These are phyloP conservation scores for Exaiptasia diaphana DNA, from an alignment of 64 coral and sea anemone genomes.

Conservation along the genomic window DNA sequence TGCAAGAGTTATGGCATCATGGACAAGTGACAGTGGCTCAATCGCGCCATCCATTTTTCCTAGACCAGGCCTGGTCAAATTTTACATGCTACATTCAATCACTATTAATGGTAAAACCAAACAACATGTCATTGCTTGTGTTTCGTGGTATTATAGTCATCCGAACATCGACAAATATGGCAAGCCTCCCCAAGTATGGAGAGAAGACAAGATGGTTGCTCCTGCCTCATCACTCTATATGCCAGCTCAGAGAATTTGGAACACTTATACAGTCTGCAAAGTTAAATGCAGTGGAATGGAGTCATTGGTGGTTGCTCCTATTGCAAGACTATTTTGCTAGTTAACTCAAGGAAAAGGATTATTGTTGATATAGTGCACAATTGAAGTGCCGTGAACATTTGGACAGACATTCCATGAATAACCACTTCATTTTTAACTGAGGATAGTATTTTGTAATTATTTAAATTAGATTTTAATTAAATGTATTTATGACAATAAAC, in stretches of 20 bases:
- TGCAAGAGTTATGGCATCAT: constrained; percentile 32
- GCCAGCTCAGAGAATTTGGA: constrained; percentile 27
- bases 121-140: constrained; percentile 17
- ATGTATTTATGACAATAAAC: too few relatives aligned
- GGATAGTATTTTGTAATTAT: too few relatives aligned
- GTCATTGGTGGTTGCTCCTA: constrained; percentile 34
- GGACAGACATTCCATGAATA: too few relatives aligned
- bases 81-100: constrained; percentile 41
- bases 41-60: not conserved
- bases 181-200: constrained; percentile 29
- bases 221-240: constrained; percentile 35
- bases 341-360: too few relatives aligned
- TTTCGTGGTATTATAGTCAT: constrained; percentile 14
- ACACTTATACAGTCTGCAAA: constrained; percentile 23
- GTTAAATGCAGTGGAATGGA: constrained; percentile 13
- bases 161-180: not conserved
- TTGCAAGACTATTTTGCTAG: constrained; percentile 21
- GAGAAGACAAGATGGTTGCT: constrained; percentile 13
- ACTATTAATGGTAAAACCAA: not conserved
- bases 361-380: too few relatives aligned
- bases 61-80: constrained; percentile 28
- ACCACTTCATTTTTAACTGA: too few relatives aligned
- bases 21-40: constrained; percentile 17
- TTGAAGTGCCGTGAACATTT: too few relatives aligned
- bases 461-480: too few relatives aligned